Evolutionary conservation across 2,888 invertebrate genomes (phyloP).

Genomic region (Dasysyrphus albostriatus): DNA sequence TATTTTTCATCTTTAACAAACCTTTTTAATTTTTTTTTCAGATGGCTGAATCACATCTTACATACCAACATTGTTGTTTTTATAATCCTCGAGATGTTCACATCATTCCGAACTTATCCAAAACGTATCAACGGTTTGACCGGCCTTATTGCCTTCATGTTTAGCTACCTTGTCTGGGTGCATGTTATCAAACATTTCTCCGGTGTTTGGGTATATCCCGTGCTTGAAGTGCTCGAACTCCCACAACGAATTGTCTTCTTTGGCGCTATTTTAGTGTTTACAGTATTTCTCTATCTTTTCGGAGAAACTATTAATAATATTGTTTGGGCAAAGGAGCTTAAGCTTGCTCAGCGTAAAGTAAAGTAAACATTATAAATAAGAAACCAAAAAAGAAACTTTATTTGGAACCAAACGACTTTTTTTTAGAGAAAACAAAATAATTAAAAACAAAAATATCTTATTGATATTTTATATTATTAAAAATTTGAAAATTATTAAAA

Average conservation of each 20-base stretch:
- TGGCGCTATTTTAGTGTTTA: slow-evolving; percentile 86
- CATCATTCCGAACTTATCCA: slow-evolving; percentile 92
- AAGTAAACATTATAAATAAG: slow-evolving; percentile 78
- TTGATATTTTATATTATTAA: slow-evolving; percentile 52
- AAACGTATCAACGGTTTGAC: slow-evolving; percentile 87
- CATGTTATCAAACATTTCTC: slow-evolving; percentile 90
- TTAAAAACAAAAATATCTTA: slow-evolving; percentile 39
- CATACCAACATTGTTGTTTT: slow-evolving; percentile 94
- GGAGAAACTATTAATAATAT: slow-evolving; percentile 90
- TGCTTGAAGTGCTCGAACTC: slow-evolving; percentile 91
- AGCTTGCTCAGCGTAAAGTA: slow-evolving; percentile 82
- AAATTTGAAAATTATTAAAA: slow-evolving; percentile 37
- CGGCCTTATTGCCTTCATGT: slow-evolving; percentile 87
- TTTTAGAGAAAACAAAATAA: background rate
- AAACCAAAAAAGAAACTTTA: slow-evolving; percentile 2
- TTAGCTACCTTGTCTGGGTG: slow-evolving; percentile 91
- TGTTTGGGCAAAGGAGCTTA: slow-evolving; percentile 90
- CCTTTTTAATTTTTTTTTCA: slow-evolving; percentile 69
- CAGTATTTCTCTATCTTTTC: slow-evolving; percentile 87
- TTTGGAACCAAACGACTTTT: slow-evolving; percentile 39
- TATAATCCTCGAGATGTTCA: slow-evolving; percentile 89
- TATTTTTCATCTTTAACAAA: background rate
- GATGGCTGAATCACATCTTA: slow-evolving; percentile 96
- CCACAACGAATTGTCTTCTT: slow-evolving; percentile 91
- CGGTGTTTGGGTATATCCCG: slow-evolving; percentile 96